Base-by-base conservation (phyloP, 2,888 invertebrate species). In the Diploptera punctata region DNA sequence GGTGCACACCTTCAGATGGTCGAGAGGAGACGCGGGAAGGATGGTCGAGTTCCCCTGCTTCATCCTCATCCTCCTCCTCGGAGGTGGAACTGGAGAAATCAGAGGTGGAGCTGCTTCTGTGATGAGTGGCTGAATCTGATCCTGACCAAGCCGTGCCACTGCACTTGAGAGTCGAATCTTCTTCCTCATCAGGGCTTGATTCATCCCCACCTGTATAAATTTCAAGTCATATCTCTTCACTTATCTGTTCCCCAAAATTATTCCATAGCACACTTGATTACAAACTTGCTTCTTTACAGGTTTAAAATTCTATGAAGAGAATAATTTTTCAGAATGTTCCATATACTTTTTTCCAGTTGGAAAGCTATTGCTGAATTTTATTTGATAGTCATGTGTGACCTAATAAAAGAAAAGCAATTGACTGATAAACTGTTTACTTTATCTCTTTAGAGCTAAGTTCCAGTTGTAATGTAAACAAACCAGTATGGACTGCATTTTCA, bases 161-260 rank as follows among this genome's bases (percentile, higher is more conserved):
- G 57, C 86, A 87, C 82, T 88, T 88, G 81, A 88, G 84, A 75
- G 89, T 88, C 67, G 87, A 81, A 72, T 82, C 76, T 72, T 83
- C 76, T 72, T 83, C 89, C 72, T 83, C 86, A 78, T 89, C 89
- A 75, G 87, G 85, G 81, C 88, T 88, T 79, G 88, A 88, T 78
- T 87, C 87, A 80, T 88, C 87, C 76, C 86, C 80, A 73, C 79
- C 81, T 77, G 74, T 33, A 75, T 61, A 52, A 52, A 52, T 21
- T 1, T 24, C 52, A 52, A 24, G 24, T 13, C 5, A 24, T 21
- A n/a, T n/a, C n/a, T 31, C 31, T 33, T 18, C n/a, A 33, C 61
- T 29, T 3, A n/a, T n/a, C n/a, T n/a, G n/a, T n/a, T n/a, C n/a
- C n/a, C n/a, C 44, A 43, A 43, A 13, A 43, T 13, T 13, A 10